Evolutionary conservation across 2,797 vertebrate species (phyloP).

Genomic region (Clarias pachynema): DNA sequence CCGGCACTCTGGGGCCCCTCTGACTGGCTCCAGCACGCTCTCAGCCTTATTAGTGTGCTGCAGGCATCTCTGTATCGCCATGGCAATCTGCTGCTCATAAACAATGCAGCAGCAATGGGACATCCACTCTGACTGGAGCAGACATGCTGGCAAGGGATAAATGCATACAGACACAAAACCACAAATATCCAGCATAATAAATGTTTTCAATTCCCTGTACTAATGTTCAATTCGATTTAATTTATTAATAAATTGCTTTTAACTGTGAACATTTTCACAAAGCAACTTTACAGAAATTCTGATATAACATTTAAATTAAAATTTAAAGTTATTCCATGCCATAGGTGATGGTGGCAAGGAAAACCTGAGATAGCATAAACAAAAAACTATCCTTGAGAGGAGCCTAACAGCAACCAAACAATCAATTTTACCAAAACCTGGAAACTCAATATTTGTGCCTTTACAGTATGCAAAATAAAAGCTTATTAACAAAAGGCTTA

Average conservation of each 20-base stretch:
- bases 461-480: neutral
- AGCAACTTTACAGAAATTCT: neutral
- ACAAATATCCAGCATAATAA: conserved; percentile 3
- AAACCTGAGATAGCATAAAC: neutral
- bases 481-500: neutral
- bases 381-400: neutral
- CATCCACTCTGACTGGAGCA: conserved; percentile 46
- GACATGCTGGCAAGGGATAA: conserved; percentile 30
- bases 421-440: neutral
- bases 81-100: conserved; percentile 60
- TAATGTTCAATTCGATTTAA: conserved; percentile 1
- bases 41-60: conserved; percentile 55
- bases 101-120: conserved; percentile 55
- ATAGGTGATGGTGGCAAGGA: neutral
- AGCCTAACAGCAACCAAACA: neutral
- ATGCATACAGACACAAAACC: neutral
- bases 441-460: neutral
- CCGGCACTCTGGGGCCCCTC: conserved; percentile 48
- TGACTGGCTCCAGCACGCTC: conserved; percentile 51
- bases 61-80: conserved; percentile 53
- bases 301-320: neutral
- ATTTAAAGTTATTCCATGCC: neutral
- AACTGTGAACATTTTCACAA: neutral
- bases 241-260: neutral
- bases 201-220: neutral